Percentiles rank a stretch among this genome's conserved stretches.
Evolutionary conservation across 2,888 invertebrate genomes (phyloP).

Genomic region (Digitonthophagus gazella): DNA sequence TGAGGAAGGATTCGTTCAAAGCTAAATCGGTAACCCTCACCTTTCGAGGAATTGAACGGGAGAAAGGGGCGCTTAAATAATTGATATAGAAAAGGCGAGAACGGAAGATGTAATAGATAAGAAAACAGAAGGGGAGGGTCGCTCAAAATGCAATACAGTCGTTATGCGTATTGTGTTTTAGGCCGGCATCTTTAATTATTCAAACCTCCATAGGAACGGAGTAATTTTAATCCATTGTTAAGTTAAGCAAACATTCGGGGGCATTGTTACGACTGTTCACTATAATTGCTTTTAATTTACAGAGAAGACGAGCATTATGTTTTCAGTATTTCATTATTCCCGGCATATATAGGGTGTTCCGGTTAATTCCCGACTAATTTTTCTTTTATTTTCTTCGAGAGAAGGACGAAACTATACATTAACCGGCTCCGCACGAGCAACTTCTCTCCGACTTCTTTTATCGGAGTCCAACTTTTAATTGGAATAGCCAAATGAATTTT

Average conservation of each 20-base stretch:
- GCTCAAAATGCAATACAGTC: slow-evolving; percentile 46
- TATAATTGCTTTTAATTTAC: slow-evolving; percentile 54
- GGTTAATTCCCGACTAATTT: too few relatives aligned
- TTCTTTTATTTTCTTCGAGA: too few relatives aligned
- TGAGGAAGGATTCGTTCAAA: background rate
- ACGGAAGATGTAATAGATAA: slow-evolving; percentile 16
- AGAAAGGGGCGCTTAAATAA: slow-evolving; percentile 10
- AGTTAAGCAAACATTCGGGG: slow-evolving; percentile 51
- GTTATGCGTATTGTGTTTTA: slow-evolving; percentile 46
- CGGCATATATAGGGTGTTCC: background rate
- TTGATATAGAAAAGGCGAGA: slow-evolving; percentile 12
- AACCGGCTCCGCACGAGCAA: background rate
- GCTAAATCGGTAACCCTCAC: background rate
- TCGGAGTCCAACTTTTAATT: slow-evolving; percentile 39
- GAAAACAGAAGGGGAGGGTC: background rate
- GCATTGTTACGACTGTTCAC: slow-evolving; percentile 51
- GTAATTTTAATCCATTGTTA: slow-evolving; percentile 54
- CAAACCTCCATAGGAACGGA: slow-evolving; percentile 50
- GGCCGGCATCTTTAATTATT: slow-evolving; percentile 50
- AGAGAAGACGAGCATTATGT: slow-evolving; percentile 44
- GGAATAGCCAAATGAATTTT: slow-evolving; percentile 37
- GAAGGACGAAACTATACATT: too few relatives aligned
- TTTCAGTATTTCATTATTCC: slow-evolving; percentile 24
- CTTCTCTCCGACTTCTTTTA: slow-evolving; percentile 31
- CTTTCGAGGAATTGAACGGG: background rate